Conservation (phyloP, 2,797 vertebrate genomes). For the Rhincodon typus region DNA sequence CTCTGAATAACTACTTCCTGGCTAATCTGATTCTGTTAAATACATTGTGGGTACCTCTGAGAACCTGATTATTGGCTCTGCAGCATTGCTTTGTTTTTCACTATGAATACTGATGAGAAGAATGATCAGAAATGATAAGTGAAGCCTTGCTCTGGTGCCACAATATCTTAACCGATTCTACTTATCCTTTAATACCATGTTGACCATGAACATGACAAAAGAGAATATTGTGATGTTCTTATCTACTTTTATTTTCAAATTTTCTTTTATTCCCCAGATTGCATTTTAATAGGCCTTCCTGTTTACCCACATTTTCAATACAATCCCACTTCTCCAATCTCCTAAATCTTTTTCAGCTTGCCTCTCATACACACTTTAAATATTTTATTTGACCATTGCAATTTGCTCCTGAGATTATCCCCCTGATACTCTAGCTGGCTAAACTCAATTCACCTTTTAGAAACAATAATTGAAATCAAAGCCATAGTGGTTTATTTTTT, state of each 20-base stretch:
- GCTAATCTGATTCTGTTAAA: conserved; percentile 32
- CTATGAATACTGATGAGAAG: conserved; percentile 30
- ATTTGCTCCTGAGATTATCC: neutral
- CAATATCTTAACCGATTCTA: neutral
- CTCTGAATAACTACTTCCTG: conserved; percentile 32
- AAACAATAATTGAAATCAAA: neutral
- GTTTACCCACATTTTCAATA: neutral
- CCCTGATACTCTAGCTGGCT: neutral
- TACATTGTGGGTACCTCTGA: neutral
- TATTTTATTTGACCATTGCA: neutral
- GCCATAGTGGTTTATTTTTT: neutral
- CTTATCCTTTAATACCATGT: neutral
- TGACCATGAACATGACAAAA: neutral
- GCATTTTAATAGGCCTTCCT: conserved; percentile 6
- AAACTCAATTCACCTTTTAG: neutral
- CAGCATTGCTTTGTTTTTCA: conserved; percentile 7
- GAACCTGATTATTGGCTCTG: neutral
- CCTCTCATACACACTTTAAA: conserved; percentile 4
- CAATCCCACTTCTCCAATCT: neutral
- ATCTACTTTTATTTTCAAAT: neutral
- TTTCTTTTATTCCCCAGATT: conserved; percentile 2
- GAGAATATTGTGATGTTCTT: neutral
- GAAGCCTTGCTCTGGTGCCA: neutral
- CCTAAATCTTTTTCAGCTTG: conserved; percentile 21
- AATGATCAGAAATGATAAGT: conserved; percentile 24